Evolutionary conservation across 2,888 invertebrate species (phyloP).

Genomic region (Cyrtodaria siliqua): DNA sequence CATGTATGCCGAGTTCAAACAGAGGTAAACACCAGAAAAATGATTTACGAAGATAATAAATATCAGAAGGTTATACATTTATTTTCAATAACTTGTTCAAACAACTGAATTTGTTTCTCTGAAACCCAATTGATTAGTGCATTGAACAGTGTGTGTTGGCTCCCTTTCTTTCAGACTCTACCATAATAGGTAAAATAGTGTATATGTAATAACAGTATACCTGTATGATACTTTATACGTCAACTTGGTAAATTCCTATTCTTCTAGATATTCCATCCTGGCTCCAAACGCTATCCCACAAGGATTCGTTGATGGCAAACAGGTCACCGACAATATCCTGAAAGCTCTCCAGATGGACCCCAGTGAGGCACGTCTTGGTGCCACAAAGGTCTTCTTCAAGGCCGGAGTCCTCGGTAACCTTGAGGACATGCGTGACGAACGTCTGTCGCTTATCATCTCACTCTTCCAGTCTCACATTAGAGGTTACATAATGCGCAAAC

Average conservation of each 20-base stretch:
- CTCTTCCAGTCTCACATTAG: conserved; percentile 96
- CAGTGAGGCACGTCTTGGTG: conserved; percentile 98
- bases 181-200: too few relatives aligned
- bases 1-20: conserved; percentile 99
- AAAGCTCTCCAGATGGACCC: conserved; percentile 91
- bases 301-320: conserved; percentile 87
- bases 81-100: too few relatives aligned
- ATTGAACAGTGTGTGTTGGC: too few relatives aligned
- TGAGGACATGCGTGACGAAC: conserved; percentile 99
- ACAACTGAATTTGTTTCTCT: too few relatives aligned
- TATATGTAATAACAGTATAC: too few relatives aligned
- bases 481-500: conserved; percentile 90
- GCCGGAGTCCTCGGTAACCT: conserved; percentile 99
- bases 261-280: conserved; percentile 95
- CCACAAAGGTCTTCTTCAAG: conserved; percentile 99
- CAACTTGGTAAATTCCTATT: too few relatives aligned
- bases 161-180: too few relatives aligned
- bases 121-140: too few relatives aligned
- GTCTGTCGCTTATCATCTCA: conserved; percentile 97
- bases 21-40: conserved; percentile 95
- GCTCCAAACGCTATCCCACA: conserved; percentile 92
- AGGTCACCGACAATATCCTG: conserved; percentile 90
- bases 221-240: too few relatives aligned
- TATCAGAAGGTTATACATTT: too few relatives aligned
- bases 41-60: too few relatives aligned